These are phyloP conservation scores for Blastobasis adustella DNA, from an alignment of 2,888 invertebrate genomes.

Conservation along the genomic window DNA sequence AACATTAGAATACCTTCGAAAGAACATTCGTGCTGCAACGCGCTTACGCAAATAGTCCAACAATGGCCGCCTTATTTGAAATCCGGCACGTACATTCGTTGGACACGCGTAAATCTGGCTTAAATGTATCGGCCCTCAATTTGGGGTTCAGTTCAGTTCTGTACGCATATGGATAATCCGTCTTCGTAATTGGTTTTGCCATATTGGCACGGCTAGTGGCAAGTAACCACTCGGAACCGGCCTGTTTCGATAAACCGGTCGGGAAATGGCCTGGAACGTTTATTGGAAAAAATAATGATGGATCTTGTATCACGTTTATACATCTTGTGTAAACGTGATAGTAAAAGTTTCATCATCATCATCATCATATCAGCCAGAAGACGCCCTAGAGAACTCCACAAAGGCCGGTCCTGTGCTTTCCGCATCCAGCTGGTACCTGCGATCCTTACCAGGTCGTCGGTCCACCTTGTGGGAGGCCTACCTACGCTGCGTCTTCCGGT, in stretches of 20 bases:
- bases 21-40: too few species aligned
- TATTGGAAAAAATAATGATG: too few species aligned
- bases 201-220: background rate
- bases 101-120: constrained; percentile 56
- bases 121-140: constrained; percentile 63
- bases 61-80: constrained; percentile 20
- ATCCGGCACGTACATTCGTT: constrained; percentile 40
- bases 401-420: too few species aligned
- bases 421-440: too few species aligned
- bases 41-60: constrained; percentile 28
- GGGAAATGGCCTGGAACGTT: too few species aligned
- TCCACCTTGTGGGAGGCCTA: too few species aligned
- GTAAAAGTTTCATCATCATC: background rate
- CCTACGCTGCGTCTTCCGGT: too few species aligned
- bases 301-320: background rate
- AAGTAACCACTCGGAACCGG: background rate
- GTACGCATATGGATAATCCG: constrained; percentile 43
- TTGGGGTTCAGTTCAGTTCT: constrained; percentile 51
- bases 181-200: constrained; percentile 56
- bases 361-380: background rate
- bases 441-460: too few species aligned
- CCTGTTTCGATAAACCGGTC: too few species aligned
- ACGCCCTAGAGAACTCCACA: too few species aligned
- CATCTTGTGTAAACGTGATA: background rate
- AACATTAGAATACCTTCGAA: too few species aligned